Percentiles rank a stretch among this genome's conserved stretches.
Evolutionary conservation across 1,140 invertebrate species (phyloP).

Genomic region (Uloborus diversus): DNA sequence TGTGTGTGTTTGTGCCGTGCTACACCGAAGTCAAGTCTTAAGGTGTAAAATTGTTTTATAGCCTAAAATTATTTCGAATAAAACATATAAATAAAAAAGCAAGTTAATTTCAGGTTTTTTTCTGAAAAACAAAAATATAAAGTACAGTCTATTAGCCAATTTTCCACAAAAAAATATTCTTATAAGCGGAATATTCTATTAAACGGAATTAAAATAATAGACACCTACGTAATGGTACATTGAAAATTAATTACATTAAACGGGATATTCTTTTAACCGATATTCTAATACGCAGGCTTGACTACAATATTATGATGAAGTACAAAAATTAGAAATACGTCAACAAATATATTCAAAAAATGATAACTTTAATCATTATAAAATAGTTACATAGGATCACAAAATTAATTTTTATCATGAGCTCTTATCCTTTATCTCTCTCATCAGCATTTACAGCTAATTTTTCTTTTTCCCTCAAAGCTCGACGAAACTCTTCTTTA

Average conservation of each 20-base stretch:
- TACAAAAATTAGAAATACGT: background rate
- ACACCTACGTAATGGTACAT: no score
- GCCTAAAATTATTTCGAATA: background rate
- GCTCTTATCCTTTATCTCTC: slow-evolving; percentile 1
- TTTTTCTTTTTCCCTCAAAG: slow-evolving; percentile 9
- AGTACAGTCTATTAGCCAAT: background rate
- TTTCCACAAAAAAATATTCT: no score
- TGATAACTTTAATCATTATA: background rate
- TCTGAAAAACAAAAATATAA: background rate
- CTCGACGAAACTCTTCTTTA: background rate
- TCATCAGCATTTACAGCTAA: background rate
- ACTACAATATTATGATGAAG: no score
- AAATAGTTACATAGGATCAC: background rate
- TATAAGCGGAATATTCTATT: no score
- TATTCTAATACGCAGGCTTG: no score
- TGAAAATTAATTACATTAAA: no score
- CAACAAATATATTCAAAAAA: background rate
- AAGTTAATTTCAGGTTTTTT: background rate
- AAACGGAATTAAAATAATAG: no score
- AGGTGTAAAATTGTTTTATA: slow-evolving; percentile 9
- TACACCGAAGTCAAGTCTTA: slow-evolving; percentile 5
- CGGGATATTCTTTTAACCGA: no score
- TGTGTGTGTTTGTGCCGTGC: no score
- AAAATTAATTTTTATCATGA: slow-evolving; percentile 1
- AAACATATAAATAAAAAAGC: background rate